Evolutionary conservation across 2,797 vertebrate genomes (phyloP).

Genomic region (Hippoglossus hippoglossus): DNA sequence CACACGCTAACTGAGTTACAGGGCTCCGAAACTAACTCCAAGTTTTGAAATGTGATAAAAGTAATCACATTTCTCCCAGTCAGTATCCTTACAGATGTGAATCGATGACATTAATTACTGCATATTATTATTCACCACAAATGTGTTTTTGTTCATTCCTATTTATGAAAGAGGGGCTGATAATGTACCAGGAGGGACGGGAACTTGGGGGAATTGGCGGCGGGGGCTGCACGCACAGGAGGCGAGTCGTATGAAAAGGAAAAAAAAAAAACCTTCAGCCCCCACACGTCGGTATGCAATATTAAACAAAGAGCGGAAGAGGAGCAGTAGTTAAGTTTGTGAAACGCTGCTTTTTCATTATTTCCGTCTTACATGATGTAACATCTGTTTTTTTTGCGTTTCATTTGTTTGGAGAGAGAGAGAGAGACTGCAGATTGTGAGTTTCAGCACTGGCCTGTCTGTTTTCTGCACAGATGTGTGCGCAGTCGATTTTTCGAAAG

Average conservation of each 20-base stretch:
- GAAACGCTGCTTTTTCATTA: constrained; percentile 43
- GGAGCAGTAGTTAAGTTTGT: constrained; percentile 29
- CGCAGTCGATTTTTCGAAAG: constrained; percentile 25
- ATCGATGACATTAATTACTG: constrained; percentile 99
- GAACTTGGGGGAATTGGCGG: constrained; percentile 37
- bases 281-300: constrained; percentile 29
- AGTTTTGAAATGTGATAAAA: constrained; percentile 98
- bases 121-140: constrained; percentile 92
- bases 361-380: constrained; percentile 37
- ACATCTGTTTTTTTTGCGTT: constrained; percentile 23
- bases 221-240: constrained; percentile 28
- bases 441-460: constrained; percentile 5
- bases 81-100: constrained; percentile 93
- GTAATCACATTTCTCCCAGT: constrained; percentile 93
- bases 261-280: neutral
- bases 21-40: constrained; percentile 91
- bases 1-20: constrained; percentile 92
- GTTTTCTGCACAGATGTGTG: constrained; percentile 20
- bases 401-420: neutral
- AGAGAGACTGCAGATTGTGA: constrained; percentile 7
- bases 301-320: constrained; percentile 47
- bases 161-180: constrained; percentile 89
- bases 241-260: constrained; percentile 72
- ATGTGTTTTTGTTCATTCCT: constrained; percentile 91
- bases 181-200: constrained; percentile 77